Evolutionary conservation across 2,113 vertebrate genomes (phyloP), one percentile per base, ranked within the genome.

Genomic region (Condylura cristata): DNA sequence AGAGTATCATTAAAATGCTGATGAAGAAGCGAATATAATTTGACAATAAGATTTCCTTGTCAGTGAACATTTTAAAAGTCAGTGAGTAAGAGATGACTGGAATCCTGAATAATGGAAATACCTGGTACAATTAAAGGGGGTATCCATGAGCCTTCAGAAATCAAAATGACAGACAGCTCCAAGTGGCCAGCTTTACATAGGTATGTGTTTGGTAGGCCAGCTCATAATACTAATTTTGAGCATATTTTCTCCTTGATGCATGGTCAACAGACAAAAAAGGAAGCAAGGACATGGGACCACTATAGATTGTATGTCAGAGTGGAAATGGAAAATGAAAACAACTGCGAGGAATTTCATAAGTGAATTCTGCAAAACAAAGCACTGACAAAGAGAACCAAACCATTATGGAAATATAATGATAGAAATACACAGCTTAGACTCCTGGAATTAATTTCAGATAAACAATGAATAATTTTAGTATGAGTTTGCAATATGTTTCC

Each of bases 141-240:
- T 1, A 8, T 39, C 26, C 26, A 32, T 2, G 30, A 3, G 0
- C 6, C 30, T 28, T 32, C 41, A 26, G 34, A 32, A 56, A 39
- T 8, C 68, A 81, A 58, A 26, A 20, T 26, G 2, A 26, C 11
- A 14, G n/a, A 5, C 8, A 5, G 28, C 44, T 41, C 7, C 46
- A 51, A 68, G 32, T 8, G 24, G 37, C 9, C 17, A 13, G 3
- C 20, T 11, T 58, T 14, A 65, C 10, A 39, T 7, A n/a, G 0
- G 11, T 1, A 4, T 2, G 0, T 4, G 8, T 9, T 46, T 5
- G 0, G 30, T 17, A 1, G 20, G 14, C 56, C 34, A 0, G 3
- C 53, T 78, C 39, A 63, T 5, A 0, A 11, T 32, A 53, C 30
- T 14, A 3, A 13, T 24, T 26, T 1, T 20, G 17, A 39, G 17